Conservation (phyloP, 2,113 vertebrate species). For the Perognathus longimembris region DNA sequence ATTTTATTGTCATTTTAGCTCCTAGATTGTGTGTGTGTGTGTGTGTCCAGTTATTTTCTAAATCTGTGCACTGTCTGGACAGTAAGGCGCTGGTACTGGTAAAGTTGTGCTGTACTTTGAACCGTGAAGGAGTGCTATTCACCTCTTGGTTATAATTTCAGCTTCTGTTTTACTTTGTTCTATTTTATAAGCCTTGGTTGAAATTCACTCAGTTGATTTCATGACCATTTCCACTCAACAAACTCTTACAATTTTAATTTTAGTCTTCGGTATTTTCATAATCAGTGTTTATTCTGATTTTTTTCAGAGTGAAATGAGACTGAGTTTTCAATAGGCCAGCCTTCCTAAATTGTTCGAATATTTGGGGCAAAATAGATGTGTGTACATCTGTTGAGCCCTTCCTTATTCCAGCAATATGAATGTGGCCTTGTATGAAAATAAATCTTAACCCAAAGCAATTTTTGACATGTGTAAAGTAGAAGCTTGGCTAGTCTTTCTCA, state of each 20-base stretch:
- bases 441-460: no score
- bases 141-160: slow-evolving; percentile 25
- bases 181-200: slow-evolving; percentile 29
- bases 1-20: neutral
- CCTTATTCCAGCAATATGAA: neutral
- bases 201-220: slow-evolving; percentile 15
- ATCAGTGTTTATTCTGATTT: slow-evolving; percentile 17
- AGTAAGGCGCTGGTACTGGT: fast-evolving
- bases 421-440: no score
- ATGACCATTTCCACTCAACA: slow-evolving; percentile 22
- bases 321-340: neutral
- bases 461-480: neutral
- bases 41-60: neutral
- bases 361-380: slow-evolving; percentile 38
- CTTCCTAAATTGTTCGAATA: slow-evolving; percentile 49
- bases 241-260: slow-evolving; percentile 56
- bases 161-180: neutral
- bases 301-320: neutral
- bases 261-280: slow-evolving; percentile 16
- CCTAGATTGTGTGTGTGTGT: neutral
- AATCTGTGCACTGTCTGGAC: neutral
- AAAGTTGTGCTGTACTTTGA: neutral
- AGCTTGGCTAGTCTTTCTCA: neutral
- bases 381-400: no score
- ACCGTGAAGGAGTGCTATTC: neutral